A percentile compares a stretch with the other conserved stretches of the same genome.
Conservation (phyloP, 2,888 invertebrate species). For the Coelinius sp. region DNA sequence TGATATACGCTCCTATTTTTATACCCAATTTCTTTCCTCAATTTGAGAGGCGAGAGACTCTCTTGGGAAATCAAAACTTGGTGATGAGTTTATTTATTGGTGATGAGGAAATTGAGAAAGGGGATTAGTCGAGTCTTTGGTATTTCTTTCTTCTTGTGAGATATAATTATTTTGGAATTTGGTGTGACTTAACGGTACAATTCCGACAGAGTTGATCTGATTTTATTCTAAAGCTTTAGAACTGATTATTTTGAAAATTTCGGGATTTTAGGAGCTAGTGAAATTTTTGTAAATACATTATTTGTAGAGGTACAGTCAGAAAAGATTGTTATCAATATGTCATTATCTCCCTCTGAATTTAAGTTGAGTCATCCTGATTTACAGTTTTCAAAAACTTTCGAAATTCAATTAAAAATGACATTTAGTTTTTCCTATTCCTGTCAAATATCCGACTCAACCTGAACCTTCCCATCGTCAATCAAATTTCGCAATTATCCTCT, state of each 20-base stretch:
- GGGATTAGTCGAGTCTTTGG: neutral
- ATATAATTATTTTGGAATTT: too few relatives aligned
- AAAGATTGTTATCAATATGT: too few relatives aligned
- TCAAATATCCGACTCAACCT: neutral
- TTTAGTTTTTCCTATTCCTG: neutral
- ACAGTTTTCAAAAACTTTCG: too few relatives aligned
- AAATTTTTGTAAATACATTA: neutral
- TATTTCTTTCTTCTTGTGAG: too few relatives aligned
- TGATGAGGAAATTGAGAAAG: neutral
- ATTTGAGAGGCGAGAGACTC: neutral
- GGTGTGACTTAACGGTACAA: neutral
- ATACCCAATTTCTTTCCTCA: slow-evolving; percentile 5
- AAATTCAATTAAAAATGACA: too few relatives aligned
- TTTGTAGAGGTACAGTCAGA: too few relatives aligned
- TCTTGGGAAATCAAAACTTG: neutral
- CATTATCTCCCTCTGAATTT: too few relatives aligned
- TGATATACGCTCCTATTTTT: slow-evolving; percentile 40
- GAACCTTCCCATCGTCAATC: neutral
- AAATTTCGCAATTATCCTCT: neutral
- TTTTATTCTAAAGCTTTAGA: neutral
- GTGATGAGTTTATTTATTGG: neutral
- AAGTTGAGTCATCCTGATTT: too few relatives aligned
- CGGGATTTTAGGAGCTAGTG: neutral
- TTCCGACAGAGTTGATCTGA: neutral
- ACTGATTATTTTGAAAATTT: neutral